Evolutionary conservation across 2,888 invertebrate genomes (phyloP).

Genomic region (Xanthia icteritia): DNA sequence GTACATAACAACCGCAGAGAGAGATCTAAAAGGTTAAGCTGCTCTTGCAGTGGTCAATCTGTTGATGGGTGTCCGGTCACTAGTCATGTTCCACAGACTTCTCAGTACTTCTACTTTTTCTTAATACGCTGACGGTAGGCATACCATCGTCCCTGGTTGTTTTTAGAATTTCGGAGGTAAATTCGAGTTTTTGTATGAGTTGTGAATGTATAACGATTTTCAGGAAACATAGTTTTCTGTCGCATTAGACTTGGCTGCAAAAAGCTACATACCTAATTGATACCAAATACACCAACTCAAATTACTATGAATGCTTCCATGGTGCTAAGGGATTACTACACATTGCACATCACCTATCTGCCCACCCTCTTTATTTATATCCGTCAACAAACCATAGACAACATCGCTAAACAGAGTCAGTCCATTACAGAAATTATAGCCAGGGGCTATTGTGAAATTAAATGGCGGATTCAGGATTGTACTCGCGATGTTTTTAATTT

Average conservation of each 20-base stretch:
- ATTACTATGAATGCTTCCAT: neutral
- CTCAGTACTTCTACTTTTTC: neutral
- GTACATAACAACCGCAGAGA: neutral
- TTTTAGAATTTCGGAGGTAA: no score
- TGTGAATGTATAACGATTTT: neutral
- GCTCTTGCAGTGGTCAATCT: conserved; percentile 13
- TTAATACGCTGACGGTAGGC: no score
- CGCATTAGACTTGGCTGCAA: neutral
- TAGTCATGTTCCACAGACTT: neutral
- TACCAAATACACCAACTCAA: no score
- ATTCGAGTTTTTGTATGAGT: neutral
- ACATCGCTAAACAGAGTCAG: neutral
- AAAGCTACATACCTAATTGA: neutral
- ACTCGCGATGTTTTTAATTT: neutral
- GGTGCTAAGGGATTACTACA: neutral
- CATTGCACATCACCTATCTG: neutral
- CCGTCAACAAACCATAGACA: neutral
- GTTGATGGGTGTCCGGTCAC: neutral
- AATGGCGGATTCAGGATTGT: conserved; percentile 14
- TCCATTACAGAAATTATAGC: conserved; percentile 45
- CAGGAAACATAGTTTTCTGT: neutral
- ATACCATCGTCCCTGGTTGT: no score
- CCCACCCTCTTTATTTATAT: neutral
- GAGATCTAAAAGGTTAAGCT: conserved; percentile 20
- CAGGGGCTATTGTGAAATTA: conserved; percentile 32